These are phyloP conservation scores for Climacteris rufus DNA, from an alignment of 2,113 vertebrate species.

Conservation along the genomic window DNA sequence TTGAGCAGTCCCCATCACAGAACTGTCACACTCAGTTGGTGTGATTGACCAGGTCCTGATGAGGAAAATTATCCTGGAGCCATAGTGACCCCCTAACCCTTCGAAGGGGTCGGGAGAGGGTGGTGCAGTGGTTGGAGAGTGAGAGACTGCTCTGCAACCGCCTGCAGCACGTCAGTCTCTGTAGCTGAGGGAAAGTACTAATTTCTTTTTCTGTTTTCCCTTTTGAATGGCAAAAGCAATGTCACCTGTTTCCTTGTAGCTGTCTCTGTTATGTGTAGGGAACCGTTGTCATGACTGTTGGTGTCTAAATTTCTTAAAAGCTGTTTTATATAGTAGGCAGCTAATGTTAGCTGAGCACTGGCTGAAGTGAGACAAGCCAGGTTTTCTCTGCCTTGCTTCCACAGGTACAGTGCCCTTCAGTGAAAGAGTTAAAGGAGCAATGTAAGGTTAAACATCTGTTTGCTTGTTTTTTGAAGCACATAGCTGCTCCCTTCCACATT, in stretches of 20 bases:
- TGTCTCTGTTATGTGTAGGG: neutral
- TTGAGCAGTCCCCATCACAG: neutral
- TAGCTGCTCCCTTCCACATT: neutral
- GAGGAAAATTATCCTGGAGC: constrained; percentile 20
- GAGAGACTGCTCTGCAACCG: neutral
- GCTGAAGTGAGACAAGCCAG: neutral
- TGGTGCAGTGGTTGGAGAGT: neutral
- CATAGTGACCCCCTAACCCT: constrained; percentile 1
- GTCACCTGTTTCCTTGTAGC: neutral
- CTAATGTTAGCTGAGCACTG: neutral
- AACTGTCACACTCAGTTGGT: constrained; percentile 37
- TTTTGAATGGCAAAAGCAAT: neutral
- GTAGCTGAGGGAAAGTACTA: neutral
- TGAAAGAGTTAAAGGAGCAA: neutral
- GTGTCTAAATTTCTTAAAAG: neutral
- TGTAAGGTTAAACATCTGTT: neutral
- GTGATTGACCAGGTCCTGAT: constrained; percentile 32
- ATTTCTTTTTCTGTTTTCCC: neutral
- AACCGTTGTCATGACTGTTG: neutral
- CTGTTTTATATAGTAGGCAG: neutral
- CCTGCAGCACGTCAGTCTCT: neutral
- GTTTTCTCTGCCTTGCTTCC: neutral
- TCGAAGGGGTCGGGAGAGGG: neutral
- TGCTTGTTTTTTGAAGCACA: neutral
- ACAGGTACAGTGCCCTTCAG: neutral